Evolutionary conservation across 2,113 vertebrate species (phyloP).

Genomic region (Gnathonemus longibarbis): DNA sequence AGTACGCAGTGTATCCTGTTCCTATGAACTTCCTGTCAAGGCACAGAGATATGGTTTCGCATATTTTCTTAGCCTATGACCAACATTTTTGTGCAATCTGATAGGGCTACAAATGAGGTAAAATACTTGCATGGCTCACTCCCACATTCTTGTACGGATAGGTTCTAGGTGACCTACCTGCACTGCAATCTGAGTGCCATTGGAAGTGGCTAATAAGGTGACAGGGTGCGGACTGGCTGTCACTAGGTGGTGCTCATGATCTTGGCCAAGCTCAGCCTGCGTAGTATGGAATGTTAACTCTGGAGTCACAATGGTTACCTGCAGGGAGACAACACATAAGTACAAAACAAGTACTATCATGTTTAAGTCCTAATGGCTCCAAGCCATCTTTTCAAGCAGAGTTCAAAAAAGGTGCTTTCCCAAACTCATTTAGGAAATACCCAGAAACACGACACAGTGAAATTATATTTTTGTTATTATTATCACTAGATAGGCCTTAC

Average conservation of each 20-base stretch:
- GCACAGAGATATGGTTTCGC: neutral
- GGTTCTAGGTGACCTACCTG: conserved; percentile 66
- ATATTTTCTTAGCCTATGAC: neutral
- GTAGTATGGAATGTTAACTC: conserved; percentile 87
- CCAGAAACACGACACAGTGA: conserved; percentile 3
- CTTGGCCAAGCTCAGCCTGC: conserved; percentile 78
- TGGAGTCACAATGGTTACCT: conserved; percentile 98
- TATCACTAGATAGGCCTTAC: neutral
- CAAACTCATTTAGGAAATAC: neutral
- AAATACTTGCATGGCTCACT: neutral
- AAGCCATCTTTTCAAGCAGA: neutral
- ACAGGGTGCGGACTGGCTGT: conserved; percentile 77
- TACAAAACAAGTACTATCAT: neutral
- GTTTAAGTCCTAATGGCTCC: neutral
- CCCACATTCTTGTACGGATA: neutral
- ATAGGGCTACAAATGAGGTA: neutral
- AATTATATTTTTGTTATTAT: neutral
- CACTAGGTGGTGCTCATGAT: conserved; percentile 76
- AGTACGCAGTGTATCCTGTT: neutral
- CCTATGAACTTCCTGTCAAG: neutral
- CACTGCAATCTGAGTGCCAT: conserved; percentile 96
- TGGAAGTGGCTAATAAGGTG: conserved; percentile 91
- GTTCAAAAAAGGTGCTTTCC: neutral
- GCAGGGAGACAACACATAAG: conserved; percentile 35
- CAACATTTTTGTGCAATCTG: neutral